Percentiles rank a stretch among this genome's conserved stretches.
Conservation (phyloP, 2,888 invertebrate species). For the Willowsia nigromaculata region DNA sequence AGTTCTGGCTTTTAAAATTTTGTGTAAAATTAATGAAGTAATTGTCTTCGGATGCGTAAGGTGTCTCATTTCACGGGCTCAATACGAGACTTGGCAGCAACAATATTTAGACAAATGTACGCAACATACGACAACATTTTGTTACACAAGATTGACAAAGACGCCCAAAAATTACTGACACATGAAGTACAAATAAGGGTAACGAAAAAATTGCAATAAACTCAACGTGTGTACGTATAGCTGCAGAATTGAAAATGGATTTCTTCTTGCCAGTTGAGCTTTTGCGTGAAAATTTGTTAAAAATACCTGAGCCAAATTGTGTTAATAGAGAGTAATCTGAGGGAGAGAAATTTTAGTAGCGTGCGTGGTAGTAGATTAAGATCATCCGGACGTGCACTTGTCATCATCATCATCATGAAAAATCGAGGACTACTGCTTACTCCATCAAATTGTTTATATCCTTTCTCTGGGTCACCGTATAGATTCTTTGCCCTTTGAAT, state of each 20-base stretch:
- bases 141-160: too few relatives aligned
- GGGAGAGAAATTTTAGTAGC: constrained; percentile 51
- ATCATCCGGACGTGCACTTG: constrained; percentile 51
- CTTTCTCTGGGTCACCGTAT: constrained; percentile 61
- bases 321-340: constrained; percentile 46
- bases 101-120: not conserved
- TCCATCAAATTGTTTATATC: constrained; percentile 31
- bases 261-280: constrained; percentile 25
- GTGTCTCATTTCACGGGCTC: too few relatives aligned
- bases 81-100: not conserved
- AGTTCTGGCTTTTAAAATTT: too few relatives aligned
- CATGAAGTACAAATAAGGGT: not conserved
- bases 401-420: constrained; percentile 51
- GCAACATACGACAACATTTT: not conserved
- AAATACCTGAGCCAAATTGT: constrained; percentile 49
- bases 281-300: constrained; percentile 17
- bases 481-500: constrained; percentile 81
- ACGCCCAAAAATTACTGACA: not conserved
- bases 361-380: constrained; percentile 47
- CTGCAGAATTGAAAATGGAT: not conserved
- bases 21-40: too few relatives aligned
- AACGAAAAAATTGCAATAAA: not conserved
- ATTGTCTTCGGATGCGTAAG: too few relatives aligned
- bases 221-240: not conserved
- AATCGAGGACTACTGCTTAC: constrained; percentile 41